Base-by-base conservation (phyloP, 2,113 vertebrate species). In the Siniperca chuatsi region DNA sequence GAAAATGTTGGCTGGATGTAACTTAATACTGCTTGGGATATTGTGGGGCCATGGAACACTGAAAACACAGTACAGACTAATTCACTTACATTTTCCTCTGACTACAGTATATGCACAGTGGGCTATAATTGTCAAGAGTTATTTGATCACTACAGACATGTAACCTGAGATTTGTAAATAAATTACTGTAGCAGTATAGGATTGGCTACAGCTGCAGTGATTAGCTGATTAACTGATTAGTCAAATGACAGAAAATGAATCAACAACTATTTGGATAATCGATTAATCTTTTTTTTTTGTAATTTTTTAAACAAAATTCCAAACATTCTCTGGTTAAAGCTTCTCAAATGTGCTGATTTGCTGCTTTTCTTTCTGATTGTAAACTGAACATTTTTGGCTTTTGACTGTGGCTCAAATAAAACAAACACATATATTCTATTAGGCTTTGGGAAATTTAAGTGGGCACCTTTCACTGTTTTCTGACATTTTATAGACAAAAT, bases 1-100 rank as follows among this genome's bases (percentile, higher is more conserved):
- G 67, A 61, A 50, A 52, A 54, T 77, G 42, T 76, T 74, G 70
- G 55, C 23, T 50, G 20, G n/a, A 44, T 69, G 37, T 23, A 54
- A 81, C 44, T 29, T 37, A 44, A 70, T 33, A 61, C 40, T 37
- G 73, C 25, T 18, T 23, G 20, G 23, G 16, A 68, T 15, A n/a
- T 58, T 25, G n/a, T 60, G 58, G 16, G 5, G 61, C 35, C 4
- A 13, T 46, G 9, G 8, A 23, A 48, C 15, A 21, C 62, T 8
- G 16, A 25, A 40, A 57, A 52, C 29, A 20, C 58, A 61, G 54
- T 1, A 11, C 54, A 71, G 16, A 77, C 6, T 25, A 55, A 77
- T 76, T 62, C 33, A 29, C 11, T 48, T n/a, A 35, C 8, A 35
- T 35, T 23, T 64, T 50, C 52, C 12, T 29, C 54, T 57, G 57